Conservation (phyloP, 2,888 invertebrate species). For the Ophioninae sp. region DNA sequence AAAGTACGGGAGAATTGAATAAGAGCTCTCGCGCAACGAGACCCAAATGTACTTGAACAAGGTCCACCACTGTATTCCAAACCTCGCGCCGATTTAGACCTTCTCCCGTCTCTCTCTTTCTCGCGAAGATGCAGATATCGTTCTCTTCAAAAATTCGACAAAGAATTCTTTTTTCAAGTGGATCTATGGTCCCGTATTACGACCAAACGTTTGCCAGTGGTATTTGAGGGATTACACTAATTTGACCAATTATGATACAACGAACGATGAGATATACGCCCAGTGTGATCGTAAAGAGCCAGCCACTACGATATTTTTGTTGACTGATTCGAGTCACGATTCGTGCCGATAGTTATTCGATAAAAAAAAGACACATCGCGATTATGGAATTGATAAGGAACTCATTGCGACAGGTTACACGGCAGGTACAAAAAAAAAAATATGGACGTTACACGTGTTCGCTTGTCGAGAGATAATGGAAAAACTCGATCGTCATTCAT, state of each 20-base stretch:
- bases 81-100: neutral
- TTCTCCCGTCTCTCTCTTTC: neutral
- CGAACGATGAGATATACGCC: too few species aligned
- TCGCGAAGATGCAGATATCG: neutral
- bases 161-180: neutral
- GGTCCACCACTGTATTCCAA: constrained; percentile 68
- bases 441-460: neutral
- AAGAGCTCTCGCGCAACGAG: constrained; percentile 52
- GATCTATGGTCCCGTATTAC: neutral
- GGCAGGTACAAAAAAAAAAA: neutral
- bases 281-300: too few species aligned
- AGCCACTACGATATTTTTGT: too few species aligned
- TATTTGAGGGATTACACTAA: too few species aligned
- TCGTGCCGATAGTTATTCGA: neutral
- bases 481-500: neutral
- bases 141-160: neutral
- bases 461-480: neutral
- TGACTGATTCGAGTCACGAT: too few species aligned
- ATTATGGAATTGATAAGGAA: neutral
- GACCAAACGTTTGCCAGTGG: too few species aligned
- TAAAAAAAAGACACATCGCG: neutral
- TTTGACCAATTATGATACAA: too few species aligned
- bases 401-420: neutral
- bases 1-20: constrained; percentile 59
- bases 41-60: constrained; percentile 64